phyloP scores from a whole-genome alignment of 2,113 vertebrate species.

The Cepphus grylle region DNA sequence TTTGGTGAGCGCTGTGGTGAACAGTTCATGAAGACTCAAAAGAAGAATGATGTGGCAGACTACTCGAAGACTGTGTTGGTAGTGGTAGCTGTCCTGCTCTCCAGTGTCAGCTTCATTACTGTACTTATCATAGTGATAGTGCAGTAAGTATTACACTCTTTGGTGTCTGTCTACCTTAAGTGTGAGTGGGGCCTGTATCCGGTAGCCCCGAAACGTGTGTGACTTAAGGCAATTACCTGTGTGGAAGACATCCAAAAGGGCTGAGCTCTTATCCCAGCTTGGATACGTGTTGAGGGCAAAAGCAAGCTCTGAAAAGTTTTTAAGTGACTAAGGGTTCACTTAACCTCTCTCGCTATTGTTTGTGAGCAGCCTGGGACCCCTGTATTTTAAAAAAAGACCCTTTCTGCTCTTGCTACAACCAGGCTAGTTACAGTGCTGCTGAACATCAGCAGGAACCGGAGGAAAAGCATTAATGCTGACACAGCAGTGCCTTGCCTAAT shows the following conservation, averaged over 20 bases:
- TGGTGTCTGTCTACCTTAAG: not conserved
- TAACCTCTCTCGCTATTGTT: rapidly evolving
- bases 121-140: conserved; percentile 60
- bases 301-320: not conserved
- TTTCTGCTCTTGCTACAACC: not conserved
- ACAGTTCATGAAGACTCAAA: conserved; percentile 76
- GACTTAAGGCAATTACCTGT: not conserved
- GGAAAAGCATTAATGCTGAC: not conserved
- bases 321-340: not conserved
- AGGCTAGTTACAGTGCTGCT: not conserved
- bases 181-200: not conserved
- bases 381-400: rapidly evolving
- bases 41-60: conserved; percentile 37
- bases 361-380: not conserved
- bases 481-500: not conserved
- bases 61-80: conserved; percentile 68
- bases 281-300: not conserved
- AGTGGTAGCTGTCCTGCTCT: conserved; percentile 63
- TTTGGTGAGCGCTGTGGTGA: conserved; percentile 80
- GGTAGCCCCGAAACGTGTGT: not conserved
- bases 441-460: not conserved
- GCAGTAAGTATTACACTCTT: conserved; percentile 68
- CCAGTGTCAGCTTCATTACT: conserved; percentile 52
- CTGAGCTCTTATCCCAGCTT: not conserved
- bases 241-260: not conserved